Conservation (phyloP, 2,888 invertebrate genomes). For the Eubasilissa splendida region DNA sequence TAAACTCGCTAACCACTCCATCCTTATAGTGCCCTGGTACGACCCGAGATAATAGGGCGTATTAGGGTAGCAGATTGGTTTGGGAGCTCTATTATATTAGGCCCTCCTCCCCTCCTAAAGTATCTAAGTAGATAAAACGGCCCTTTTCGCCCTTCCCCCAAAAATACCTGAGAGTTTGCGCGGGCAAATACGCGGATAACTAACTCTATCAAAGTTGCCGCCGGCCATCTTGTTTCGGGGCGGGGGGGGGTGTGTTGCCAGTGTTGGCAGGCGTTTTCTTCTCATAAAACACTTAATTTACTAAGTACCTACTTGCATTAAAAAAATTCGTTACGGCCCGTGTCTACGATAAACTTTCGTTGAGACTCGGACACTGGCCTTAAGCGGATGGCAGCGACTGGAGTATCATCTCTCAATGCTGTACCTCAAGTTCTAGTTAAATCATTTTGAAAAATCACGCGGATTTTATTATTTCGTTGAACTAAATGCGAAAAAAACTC, state of each 20-base stretch:
- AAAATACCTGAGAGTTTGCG: conserved; percentile 33
- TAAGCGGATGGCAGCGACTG: too few species aligned
- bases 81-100: conserved; percentile 57
- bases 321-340: too few species aligned
- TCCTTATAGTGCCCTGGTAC: conserved; percentile 43
- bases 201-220: conserved; percentile 52
- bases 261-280: not conserved
- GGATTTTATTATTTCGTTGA: too few species aligned
- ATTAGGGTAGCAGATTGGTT: conserved; percentile 57
- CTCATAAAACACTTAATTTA: not conserved
- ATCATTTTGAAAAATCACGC: too few species aligned
- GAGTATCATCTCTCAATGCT: too few species aligned
- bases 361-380: too few species aligned
- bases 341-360: too few species aligned
- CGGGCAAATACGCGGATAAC: conserved; percentile 44
- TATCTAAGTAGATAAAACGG: conserved; percentile 56
- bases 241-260: conserved; percentile 29
- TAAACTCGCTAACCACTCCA: conserved; percentile 31
- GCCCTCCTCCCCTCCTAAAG: conserved; percentile 40
- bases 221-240: conserved; percentile 41
- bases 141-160: conserved; percentile 38
- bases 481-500: too few species aligned
- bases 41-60: conserved; percentile 54
- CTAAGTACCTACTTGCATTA: not conserved
- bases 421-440: too few species aligned